Base-by-base conservation (phyloP, 2,888 invertebrate species). In the Pseudococcus longispinus region DNA sequence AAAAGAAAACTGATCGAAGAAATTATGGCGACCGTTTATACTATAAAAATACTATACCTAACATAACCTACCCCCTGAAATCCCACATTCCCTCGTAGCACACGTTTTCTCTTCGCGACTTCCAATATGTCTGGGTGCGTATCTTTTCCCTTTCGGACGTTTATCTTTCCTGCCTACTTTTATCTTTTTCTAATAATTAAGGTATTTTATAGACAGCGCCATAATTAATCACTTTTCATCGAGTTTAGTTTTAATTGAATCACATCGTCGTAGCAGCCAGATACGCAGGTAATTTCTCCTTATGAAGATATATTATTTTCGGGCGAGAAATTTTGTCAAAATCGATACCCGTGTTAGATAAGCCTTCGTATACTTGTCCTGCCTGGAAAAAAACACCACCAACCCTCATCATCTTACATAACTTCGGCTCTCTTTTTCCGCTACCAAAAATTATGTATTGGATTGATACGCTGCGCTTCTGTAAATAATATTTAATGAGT, bases 191-290 rank as follows among this genome's bases (percentile, higher is more conserved):
- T 1, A 60, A 55, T 84, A 84, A 84, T 84, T 84, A 84, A 84
- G 84, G 84, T 84, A 83, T 83, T 51, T 84, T 60, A 84, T 42
- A 80, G 77, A 60, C 32, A 23, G 60, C 20, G 51, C 60, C 84
- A 51, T 60, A 84, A 84, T 84, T 84, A 84, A 84, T 84, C 84
- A 84, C 84, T 84, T 84, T 84, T 55, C 83, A 83, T 84, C 55
- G 51, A 4, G 29, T 84, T 44, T 13, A 13, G 32, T 80, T 42
- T 77, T 80, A 80, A 80, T 80, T 80, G 77, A 80, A 80, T 80
- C 77, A 80, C 77, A 80, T 80, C 32, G 20, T 29, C 32, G 32
- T 32, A 11, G 29, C 3, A 2, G 37, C 32, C 77, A 77, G 42
- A 26, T 70, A 77, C 18, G 60, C 20, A 32, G 51, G 29, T 32